Evolutionary conservation across 2,888 invertebrate genomes (phyloP).

Genomic region (Trissolcus brochymenae): DNA sequence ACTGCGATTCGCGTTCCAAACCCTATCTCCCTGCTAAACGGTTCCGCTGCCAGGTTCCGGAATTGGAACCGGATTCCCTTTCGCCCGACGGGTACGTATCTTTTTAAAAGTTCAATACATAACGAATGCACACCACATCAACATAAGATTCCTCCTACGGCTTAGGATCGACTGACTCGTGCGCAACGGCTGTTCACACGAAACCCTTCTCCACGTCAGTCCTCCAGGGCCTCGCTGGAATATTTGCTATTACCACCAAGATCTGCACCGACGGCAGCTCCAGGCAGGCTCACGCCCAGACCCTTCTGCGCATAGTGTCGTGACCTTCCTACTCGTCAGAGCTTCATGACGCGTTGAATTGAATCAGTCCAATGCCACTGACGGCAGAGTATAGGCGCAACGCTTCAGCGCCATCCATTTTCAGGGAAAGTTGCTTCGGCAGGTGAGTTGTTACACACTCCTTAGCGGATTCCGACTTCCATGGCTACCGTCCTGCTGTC

Average conservation of each 20-base stretch:
- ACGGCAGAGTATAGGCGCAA: constrained; percentile 74
- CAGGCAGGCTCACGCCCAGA: constrained; percentile 75
- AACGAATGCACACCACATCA: constrained; percentile 75
- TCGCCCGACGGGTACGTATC: constrained; percentile 77
- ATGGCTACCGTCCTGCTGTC: constrained; percentile 86
- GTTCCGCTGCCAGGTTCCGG: no score
- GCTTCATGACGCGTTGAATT: constrained; percentile 61
- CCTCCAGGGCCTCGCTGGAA: constrained; percentile 81
- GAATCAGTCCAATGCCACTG: constrained; percentile 78
- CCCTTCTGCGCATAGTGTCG: constrained; percentile 77
- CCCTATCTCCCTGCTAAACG: constrained; percentile 77
- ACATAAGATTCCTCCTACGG: constrained; percentile 78
- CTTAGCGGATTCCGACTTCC: constrained; percentile 82
- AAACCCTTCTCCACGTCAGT: constrained; percentile 81
- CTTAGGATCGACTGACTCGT: constrained; percentile 82
- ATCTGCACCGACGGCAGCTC: constrained; percentile 70
- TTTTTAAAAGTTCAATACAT: constrained; percentile 51
- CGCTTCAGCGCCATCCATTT: constrained; percentile 83
- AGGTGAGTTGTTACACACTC: constrained; percentile 79
- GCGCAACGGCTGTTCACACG: constrained; percentile 81
- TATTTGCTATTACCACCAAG: constrained; percentile 82
- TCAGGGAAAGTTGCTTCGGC: constrained; percentile 82
- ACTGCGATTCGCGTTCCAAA: constrained; percentile 77
- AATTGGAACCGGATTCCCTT: constrained; percentile 77
- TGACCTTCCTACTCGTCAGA: constrained; percentile 65